These are phyloP conservation scores for Nipponacmea schrenckii DNA, from an alignment of 2,888 invertebrate species.

Conservation along the genomic window DNA sequence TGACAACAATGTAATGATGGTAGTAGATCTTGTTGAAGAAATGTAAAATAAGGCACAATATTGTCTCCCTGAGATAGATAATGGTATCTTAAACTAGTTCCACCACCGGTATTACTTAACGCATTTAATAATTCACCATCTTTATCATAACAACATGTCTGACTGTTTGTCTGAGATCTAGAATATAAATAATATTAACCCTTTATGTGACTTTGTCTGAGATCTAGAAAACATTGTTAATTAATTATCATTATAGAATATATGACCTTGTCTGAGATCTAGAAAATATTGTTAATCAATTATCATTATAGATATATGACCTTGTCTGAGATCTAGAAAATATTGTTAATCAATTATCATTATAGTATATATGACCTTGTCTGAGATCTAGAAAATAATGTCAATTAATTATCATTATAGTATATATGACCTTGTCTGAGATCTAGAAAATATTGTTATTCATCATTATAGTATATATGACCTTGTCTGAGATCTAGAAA, in stretches of 20 bases:
- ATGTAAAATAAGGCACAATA: constrained; percentile 51
- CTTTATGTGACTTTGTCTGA: neutral
- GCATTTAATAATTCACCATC: constrained; percentile 48
- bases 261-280: neutral
- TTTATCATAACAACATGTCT: constrained; percentile 51
- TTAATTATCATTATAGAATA: neutral
- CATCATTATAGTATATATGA: too few species aligned
- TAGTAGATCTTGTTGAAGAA: constrained; percentile 49
- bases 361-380: too few species aligned
- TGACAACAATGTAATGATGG: constrained; percentile 56
- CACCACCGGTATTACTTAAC: constrained; percentile 39
- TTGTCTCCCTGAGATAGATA: constrained; percentile 43
- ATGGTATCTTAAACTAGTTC: constrained; percentile 47
- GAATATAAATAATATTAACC: neutral
- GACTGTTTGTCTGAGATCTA: constrained; percentile 38
- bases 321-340: too few species aligned
- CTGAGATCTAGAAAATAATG: neutral
- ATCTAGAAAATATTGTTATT: neutral
- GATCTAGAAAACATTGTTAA: neutral
- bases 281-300: too few species aligned
- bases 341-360: too few species aligned
- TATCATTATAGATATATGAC: too few species aligned
- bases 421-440: too few species aligned
- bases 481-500: too few species aligned
- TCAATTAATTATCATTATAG: neutral